Evolutionary conservation across 2,888 invertebrate genomes (phyloP), one percentile per base, ranked within the genome.

Genomic region (Napeogenes sylphis): DNA sequence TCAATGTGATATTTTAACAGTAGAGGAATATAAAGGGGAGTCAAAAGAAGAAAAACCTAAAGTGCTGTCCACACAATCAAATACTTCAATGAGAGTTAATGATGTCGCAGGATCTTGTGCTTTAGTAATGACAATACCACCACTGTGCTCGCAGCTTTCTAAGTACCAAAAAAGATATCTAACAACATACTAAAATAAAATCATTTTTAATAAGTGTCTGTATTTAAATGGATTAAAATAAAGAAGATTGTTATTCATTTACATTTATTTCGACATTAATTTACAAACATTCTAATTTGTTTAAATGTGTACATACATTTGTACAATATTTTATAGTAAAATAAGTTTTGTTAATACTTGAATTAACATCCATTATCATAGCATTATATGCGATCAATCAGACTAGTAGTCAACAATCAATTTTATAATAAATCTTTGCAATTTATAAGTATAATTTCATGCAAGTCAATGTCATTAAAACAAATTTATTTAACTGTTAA

Each of bases 241-340:
- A 61, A 63, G 13, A 62, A 55, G 32, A 32, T 60, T 71, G 70
- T 69, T 70, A 71, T 70, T 71, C 35, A 69, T 87, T 85, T 85
- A 87, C 81, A 84, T 88, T 87, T 89, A 89, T 86, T 88, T 78
- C 71, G 80, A 85, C 82, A 84, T 87, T 79, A 78, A 87, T 87
- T 87, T 87, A 88, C 85, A 87, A 84, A 84, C 82, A 83, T 83
- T 80, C 81, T 82, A 79, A 76, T 80, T 81, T 79, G 76, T 77
- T 79, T 73, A 76, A 73, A 70, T 69, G 81, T 80, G 84, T 87
- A 87, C 86, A 86, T 89, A 87, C 81, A 85, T 87, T 86, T 88
- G 87, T 88, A 89, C 88, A 88, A 80, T 77, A 79, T 70, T 73
- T 75, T 77, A 77, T 69, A 74, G 64, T 74, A 76, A 73, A 73